A percentile compares a stretch with the other conserved stretches of the same genome.
Conservation (phyloP, 2,888 invertebrate genomes). For the Phyto melanocephala region DNA sequence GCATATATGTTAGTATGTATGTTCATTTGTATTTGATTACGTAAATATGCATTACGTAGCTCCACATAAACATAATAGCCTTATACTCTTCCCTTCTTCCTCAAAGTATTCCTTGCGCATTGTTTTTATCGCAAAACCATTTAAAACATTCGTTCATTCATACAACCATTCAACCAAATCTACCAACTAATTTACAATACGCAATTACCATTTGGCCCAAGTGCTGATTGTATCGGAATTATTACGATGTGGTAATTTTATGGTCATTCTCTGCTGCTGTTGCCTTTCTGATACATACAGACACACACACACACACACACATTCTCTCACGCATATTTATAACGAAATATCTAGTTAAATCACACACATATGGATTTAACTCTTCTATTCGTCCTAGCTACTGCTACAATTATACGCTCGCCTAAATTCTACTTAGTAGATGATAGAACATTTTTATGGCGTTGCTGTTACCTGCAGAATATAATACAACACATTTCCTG, state of each 20-base stretch:
- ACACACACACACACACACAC: background rate
- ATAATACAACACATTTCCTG: conserved; percentile 24
- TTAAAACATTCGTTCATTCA: conserved; percentile 51
- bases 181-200: conserved; percentile 61
- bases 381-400: conserved; percentile 48
- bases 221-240: conserved; percentile 70
- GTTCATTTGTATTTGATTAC: background rate
- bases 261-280: conserved; percentile 58
- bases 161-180: conserved; percentile 52
- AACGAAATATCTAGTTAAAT: background rate
- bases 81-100: background rate
- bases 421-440: background rate
- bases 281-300: conserved; percentile 12
- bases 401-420: background rate
- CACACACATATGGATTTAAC: background rate
- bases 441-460: conserved; percentile 5
- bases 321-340: background rate
- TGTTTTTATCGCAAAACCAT: conserved; percentile 53
- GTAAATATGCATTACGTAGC: conserved; percentile 44
- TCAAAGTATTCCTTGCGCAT: background rate
- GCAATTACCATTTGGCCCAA: conserved; percentile 63
- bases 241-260: conserved; percentile 73
- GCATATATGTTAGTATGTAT: too few relatives aligned
- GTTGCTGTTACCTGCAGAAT: conserved; percentile 23
- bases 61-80: conserved; percentile 14